Evolutionary conservation across 2,888 invertebrate genomes (phyloP).

Genomic region (Alloplasta piceator): DNA sequence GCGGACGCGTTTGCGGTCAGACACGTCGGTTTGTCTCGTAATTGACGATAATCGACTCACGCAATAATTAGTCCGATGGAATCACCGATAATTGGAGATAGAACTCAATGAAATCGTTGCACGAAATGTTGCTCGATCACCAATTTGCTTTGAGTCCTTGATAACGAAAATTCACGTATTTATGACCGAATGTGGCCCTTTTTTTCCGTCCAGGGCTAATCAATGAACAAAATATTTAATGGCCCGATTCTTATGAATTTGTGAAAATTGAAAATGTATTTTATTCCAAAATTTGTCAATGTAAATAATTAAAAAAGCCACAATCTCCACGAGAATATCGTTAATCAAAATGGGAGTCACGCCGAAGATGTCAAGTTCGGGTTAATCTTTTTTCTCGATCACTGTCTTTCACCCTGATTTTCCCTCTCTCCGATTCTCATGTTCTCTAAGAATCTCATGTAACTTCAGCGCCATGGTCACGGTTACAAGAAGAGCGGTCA

Average conservation of each 20-base stretch:
- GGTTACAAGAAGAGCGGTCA: slow-evolving; percentile 27
- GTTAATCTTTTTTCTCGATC: slow-evolving; percentile 28
- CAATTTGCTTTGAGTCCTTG: no score
- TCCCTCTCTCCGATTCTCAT: neutral
- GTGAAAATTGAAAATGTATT: no score
- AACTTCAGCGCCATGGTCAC: slow-evolving; percentile 44
- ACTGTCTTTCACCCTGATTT: neutral
- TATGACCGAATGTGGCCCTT: neutral
- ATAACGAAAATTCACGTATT: neutral
- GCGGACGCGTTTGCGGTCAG: neutral
- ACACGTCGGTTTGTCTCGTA: slow-evolving; percentile 53
- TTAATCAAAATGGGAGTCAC: neutral
- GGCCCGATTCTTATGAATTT: no score
- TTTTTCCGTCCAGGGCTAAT: no score
- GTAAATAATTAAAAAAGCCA: no score
- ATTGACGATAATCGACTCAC: slow-evolving; percentile 58
- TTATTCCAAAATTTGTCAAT: no score
- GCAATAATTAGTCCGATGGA: slow-evolving; percentile 53
- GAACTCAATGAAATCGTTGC: no score
- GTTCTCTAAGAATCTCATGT: neutral
- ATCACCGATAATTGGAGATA: slow-evolving; percentile 36
- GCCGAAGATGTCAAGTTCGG: slow-evolving; percentile 44
- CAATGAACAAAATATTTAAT: no score
- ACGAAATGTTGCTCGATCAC: no score
- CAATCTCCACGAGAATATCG: neutral